Percentiles rank a stretch among this genome's conserved stretches.
Conservation (phyloP, 2,797 vertebrate species). For the Tinamus major region DNA sequence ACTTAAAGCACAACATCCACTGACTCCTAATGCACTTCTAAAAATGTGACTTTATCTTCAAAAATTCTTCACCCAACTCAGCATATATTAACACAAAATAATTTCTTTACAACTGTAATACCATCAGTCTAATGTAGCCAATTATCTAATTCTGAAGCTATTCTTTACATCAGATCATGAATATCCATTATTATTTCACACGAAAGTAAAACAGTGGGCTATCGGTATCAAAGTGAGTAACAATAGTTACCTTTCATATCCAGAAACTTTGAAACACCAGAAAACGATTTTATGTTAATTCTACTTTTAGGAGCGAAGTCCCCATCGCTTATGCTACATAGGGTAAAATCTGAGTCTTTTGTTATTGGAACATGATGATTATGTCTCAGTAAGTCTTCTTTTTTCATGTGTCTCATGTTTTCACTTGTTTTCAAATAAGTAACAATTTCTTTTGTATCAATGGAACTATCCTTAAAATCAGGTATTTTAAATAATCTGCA, state of each 20-base stretch:
- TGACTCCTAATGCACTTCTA: neutral
- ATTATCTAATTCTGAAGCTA: neutral
- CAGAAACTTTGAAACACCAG: conserved; percentile 60
- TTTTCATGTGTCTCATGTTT: conserved; percentile 54
- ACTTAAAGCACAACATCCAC: neutral
- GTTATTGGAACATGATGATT: conserved; percentile 20
- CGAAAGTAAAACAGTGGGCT: neutral
- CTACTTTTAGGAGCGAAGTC: conserved; percentile 57
- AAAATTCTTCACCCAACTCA: neutral
- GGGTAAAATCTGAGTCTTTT: conserved; percentile 59
- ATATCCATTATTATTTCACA: conserved; percentile 3
- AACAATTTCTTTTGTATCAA: conserved; percentile 13
- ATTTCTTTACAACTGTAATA: neutral
- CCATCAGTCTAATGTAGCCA: neutral
- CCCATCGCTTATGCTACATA: conserved; percentile 26
- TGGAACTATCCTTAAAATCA: conserved; percentile 23
- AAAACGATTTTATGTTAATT: conserved; percentile 64
- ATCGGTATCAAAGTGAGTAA: conserved; percentile 30
- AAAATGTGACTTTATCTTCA: neutral
- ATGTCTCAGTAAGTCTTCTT: conserved; percentile 49
- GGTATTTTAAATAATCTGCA: conserved; percentile 80
- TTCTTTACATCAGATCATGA: neutral
- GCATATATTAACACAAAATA: neutral
- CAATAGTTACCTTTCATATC: conserved; percentile 75
- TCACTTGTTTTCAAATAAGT: conserved; percentile 37